phyloP scores from a whole-genome alignment of 2,888 invertebrate genomes.

The Ophion obscuratus region DNA sequence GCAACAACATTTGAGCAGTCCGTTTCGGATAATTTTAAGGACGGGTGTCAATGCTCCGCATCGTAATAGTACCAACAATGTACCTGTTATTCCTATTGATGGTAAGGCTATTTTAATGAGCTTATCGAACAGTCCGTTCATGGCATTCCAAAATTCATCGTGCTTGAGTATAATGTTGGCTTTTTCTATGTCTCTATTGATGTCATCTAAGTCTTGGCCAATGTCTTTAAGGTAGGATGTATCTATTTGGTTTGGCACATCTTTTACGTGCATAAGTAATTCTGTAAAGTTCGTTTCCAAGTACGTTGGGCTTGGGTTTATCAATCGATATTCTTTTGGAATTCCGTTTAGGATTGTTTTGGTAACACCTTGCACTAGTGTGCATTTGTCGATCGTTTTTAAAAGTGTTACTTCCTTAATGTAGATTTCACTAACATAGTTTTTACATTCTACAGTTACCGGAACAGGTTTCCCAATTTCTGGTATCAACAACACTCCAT shows the following conservation, averaged over 20 bases:
- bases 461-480: neutral
- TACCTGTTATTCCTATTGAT: conserved; percentile 11
- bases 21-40: conserved; percentile 2
- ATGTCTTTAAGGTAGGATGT: conserved; percentile 13
- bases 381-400: conserved; percentile 31
- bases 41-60: conserved; percentile 19
- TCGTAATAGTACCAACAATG: conserved; percentile 7
- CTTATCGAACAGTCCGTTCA: conserved; percentile 24
- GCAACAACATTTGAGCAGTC: conserved; percentile 24
- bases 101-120: conserved; percentile 20
- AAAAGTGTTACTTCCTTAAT: conserved; percentile 26
- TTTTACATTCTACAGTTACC: conserved; percentile 23
- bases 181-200: conserved; percentile 10
- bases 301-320: conserved; percentile 32
- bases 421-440: conserved; percentile 34
- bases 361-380: conserved; percentile 16
- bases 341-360: conserved; percentile 44
- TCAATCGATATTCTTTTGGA: conserved; percentile 36
- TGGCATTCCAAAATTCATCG: conserved; percentile 24
- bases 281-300: conserved; percentile 9
- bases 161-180: conserved; percentile 8
- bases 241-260: conserved; percentile 21
- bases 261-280: conserved; percentile 2
- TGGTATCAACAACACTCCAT: too few species aligned
- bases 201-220: conserved; percentile 20